Percentiles rank a stretch among this genome's conserved stretches.
phyloP scores from a whole-genome alignment of 2,888 invertebrate genomes.

The Hypomecis atomaria region DNA sequence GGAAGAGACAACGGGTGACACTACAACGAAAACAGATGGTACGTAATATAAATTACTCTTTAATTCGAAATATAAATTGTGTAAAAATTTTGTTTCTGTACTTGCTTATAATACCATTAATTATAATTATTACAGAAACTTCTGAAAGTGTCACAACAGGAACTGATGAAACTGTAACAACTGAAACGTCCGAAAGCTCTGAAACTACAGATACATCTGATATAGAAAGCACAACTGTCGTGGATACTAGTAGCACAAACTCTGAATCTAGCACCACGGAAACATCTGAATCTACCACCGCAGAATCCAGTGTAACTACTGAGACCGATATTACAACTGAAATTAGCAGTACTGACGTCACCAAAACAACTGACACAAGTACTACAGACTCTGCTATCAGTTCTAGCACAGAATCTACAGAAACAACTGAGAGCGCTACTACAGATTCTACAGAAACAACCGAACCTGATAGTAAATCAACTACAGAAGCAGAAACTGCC shows the following conservation, averaged over 20 bases:
- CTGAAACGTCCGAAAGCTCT: constrained; percentile 21
- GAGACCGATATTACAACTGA: constrained; percentile 2
- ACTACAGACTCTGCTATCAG: constrained; percentile 23
- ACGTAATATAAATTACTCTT: background rate
- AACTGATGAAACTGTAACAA: constrained; percentile 19
- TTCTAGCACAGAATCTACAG: constrained; percentile 27
- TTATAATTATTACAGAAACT: constrained; percentile 17
- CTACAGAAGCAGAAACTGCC: constrained; percentile 32
- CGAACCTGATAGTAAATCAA: constrained; percentile 12
- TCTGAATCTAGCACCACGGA: constrained; percentile 13
- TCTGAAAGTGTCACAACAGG: too few relatives aligned
- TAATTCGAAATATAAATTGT: too few relatives aligned
- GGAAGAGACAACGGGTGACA: constrained; percentile 15
- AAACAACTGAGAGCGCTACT: constrained; percentile 10
- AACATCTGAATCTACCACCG: constrained; percentile 16
- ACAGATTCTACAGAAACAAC: constrained; percentile 28
- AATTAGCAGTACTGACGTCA: constrained; percentile 20
- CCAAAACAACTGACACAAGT: constrained; percentile 21
- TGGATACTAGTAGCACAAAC: background rate
- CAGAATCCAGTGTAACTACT: constrained; percentile 30
- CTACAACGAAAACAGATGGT: constrained; percentile 5
- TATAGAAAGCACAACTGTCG: too few relatives aligned
- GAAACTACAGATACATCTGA: constrained; percentile 30
- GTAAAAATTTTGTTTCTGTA: too few relatives aligned
- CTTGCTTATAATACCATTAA: too few relatives aligned